Evolutionary conservation across 2,797 vertebrate genomes (phyloP), one percentile per base, ranked within the genome.

Genomic region (Petrocephalus sullivani): DNA sequence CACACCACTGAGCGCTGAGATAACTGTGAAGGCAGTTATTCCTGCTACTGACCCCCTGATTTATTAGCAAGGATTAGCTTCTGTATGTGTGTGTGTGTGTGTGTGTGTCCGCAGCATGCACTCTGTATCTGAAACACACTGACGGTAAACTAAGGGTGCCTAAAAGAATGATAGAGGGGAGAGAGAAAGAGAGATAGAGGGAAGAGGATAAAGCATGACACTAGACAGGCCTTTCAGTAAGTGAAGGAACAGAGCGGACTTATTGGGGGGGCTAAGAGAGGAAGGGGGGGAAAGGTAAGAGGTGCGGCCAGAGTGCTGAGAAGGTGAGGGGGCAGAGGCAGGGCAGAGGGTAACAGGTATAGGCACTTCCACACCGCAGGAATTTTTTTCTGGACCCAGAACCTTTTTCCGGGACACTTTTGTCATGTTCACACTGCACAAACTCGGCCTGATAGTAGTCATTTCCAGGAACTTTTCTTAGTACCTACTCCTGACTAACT

Each of bases 41-140:
- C 28, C 71, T 91, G 92, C 92, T 87, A 92, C 92, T 94, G 94
- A 95, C 93, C 93, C 93, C 91, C 94, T 95, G 95, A 95, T 95
- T 94, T 95, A 95, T 95, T 94, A 94, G 94, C 94, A 92, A 90
- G 92, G 92, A 95, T 94, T 88, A 88, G 71, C 53, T 54, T 92
- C 91, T 41, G 37, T 91, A 88, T 91, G 89, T 90, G 90, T 89
- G 67, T 92, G 19, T 64, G 60, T n/a, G 60, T 64, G 60, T 64
- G 60, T 90, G 53, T 56, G 82, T 78, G 85, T 88, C 53, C 51
- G 23, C 88, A 56, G 81, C 33, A 21, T 83, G 28, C 85, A 46
- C 2, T 67, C 67, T 16, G 16, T 28, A 56, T 84, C 49, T 51
- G 87, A 92, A 89, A 93, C 49, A 93, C 53, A 81, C 90, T 93